phyloP scores from a whole-genome alignment of 2,113 vertebrate genomes.

The Paedocypris sp. region DNA sequence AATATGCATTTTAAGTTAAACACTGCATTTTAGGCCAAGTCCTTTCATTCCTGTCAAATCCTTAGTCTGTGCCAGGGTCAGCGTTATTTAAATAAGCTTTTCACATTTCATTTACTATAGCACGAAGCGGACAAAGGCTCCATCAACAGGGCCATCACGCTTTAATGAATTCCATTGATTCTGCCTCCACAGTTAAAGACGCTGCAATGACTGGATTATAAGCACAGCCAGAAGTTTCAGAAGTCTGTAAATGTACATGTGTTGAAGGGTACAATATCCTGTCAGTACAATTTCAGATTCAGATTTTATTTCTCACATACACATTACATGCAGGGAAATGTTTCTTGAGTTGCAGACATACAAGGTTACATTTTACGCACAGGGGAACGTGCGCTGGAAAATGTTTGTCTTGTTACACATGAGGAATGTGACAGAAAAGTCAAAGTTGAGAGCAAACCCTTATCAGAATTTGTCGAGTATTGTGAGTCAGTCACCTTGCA shows the following conservation, averaged over 20 bases:
- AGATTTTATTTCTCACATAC: too few species aligned
- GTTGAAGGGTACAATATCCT: neutral
- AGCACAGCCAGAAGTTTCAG: constrained; percentile 22
- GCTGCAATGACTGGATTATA: constrained; percentile 16
- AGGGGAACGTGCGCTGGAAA: too few species aligned
- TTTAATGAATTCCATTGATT: constrained; percentile 45
- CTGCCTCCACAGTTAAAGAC: constrained; percentile 31
- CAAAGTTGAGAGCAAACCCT: too few species aligned
- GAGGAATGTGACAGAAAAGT: too few species aligned
- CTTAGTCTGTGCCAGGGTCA: constrained; percentile 33
- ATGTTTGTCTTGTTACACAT: too few species aligned
- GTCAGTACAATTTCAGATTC: too few species aligned
- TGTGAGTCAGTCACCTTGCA: too few species aligned
- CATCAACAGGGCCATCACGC: constrained; percentile 32
- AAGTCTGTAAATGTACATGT: neutral
- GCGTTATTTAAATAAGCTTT: constrained; percentile 20
- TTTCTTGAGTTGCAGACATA: too few species aligned
- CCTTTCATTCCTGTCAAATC: constrained; percentile 31
- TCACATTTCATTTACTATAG: constrained; percentile 28
- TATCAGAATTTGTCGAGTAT: too few species aligned
- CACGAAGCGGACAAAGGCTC: constrained; percentile 29
- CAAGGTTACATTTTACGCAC: too few species aligned
- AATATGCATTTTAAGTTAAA: constrained; percentile 45
- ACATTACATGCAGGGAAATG: too few species aligned
- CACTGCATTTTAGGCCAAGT: constrained; percentile 28